phyloP scores from a whole-genome alignment of 2,113 vertebrate species.

The Syrmaticus mikado region DNA sequence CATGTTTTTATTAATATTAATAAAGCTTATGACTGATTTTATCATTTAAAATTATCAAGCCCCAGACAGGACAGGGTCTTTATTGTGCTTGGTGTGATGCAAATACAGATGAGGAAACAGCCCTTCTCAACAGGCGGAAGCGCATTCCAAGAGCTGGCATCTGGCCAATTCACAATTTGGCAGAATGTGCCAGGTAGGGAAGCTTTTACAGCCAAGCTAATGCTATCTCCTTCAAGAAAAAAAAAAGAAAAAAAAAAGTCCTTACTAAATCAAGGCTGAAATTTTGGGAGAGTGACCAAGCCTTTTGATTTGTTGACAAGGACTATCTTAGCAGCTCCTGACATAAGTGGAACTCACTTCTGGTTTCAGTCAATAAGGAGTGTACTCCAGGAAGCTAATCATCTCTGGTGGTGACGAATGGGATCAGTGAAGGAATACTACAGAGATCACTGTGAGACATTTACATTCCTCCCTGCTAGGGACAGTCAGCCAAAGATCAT shows the following conservation, averaged over 20 bases:
- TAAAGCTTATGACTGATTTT: neutral
- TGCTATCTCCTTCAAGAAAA: neutral
- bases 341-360: neutral
- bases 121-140: neutral
- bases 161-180: neutral
- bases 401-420: neutral
- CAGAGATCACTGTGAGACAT: neutral
- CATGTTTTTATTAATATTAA: conserved; percentile 8
- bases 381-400: neutral
- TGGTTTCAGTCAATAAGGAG: neutral
- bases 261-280: neutral
- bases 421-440: neutral
- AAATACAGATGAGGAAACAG: neutral
- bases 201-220: neutral
- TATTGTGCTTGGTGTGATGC: neutral
- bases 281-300: neutral
- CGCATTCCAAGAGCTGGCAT: neutral
- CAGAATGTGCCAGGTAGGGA: neutral
- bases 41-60: neutral
- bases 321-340: neutral
- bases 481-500: neutral
- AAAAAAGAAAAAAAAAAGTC: neutral
- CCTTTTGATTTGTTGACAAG: neutral
- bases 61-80: neutral
- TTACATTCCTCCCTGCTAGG: accelerated